Conservation (phyloP, 2,888 invertebrate species). For the Micoletzkya japonica region DNA sequence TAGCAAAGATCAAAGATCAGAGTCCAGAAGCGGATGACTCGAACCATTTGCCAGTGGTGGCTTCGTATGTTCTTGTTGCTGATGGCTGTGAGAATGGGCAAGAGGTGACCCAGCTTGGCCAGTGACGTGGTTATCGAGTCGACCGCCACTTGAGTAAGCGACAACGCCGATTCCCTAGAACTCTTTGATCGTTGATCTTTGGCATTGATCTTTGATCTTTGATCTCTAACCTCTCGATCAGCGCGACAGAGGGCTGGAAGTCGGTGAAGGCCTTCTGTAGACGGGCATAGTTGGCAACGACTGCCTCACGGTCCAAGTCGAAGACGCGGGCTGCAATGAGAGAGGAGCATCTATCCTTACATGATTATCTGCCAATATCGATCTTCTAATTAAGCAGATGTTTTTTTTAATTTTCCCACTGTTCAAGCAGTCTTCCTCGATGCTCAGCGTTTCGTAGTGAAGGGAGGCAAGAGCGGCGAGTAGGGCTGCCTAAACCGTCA, state of each 20-base stretch:
- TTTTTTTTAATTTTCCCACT: background rate
- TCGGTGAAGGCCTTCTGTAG: conserved; percentile 2
- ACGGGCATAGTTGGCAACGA: background rate
- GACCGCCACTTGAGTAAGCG: conserved; percentile 21
- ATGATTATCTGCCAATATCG: background rate
- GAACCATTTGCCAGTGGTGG: conserved; percentile 29
- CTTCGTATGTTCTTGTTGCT: conserved; percentile 24
- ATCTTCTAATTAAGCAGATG: background rate
- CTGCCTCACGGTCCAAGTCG: conserved; percentile 21
- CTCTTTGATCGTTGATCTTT: background rate
- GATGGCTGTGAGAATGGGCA: conserved; percentile 26
- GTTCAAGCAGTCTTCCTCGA: conserved; percentile 21
- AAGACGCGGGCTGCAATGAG: conserved; percentile 15
- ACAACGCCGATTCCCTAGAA: conserved; percentile 24
- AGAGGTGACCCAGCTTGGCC: conserved; percentile 15
- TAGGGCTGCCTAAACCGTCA: background rate
- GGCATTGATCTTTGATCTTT: background rate
- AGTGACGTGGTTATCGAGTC: conserved; percentile 26
- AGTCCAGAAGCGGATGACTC: background rate
- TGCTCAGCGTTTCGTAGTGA: conserved; percentile 19
- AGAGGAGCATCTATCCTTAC: background rate
- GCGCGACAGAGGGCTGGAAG: conserved; percentile 8
- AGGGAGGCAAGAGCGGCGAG: conserved; percentile 3
- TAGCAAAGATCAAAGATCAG: background rate
- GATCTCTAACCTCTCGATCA: conserved; percentile 20